phyloP scores from a whole-genome alignment of 2,888 invertebrate genomes.

The Ommatoiulus sabulosus region DNA sequence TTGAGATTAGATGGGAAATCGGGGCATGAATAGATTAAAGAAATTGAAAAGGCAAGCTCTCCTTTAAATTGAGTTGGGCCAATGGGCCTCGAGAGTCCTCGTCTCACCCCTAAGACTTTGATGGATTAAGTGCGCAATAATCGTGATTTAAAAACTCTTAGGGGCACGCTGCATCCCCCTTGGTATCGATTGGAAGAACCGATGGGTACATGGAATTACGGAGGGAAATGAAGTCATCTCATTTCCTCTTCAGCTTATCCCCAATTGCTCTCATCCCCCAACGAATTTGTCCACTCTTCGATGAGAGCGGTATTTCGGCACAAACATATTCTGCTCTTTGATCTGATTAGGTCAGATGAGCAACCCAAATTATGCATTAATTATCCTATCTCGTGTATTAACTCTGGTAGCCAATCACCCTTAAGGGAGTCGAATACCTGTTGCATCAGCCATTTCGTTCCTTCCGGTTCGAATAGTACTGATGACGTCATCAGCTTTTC shows the following conservation, averaged over 20 bases:
- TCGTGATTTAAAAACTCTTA: conserved; percentile 52
- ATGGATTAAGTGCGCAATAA: conserved; percentile 53
- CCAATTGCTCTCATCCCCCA: not conserved
- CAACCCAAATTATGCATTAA: conserved; percentile 18
- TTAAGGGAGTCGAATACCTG: not conserved
- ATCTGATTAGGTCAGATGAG: conserved; percentile 5
- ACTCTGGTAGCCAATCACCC: not conserved
- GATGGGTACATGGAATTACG: conserved; percentile 21
- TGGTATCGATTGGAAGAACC: not conserved
- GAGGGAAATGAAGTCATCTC: conserved; percentile 2
- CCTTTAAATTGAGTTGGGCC: conserved; percentile 25
- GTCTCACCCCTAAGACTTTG: conserved; percentile 50
- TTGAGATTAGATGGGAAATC: conserved; percentile 33
- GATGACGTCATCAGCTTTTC: too few species aligned
- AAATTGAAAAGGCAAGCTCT: conserved; percentile 44
- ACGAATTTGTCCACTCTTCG: not conserved
- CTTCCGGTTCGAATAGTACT: too few species aligned
- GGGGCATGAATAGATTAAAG: conserved; percentile 41
- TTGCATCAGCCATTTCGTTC: not conserved
- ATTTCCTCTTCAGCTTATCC: not conserved
- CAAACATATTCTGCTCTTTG: not conserved
- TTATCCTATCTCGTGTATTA: not conserved
- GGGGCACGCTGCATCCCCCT: not conserved
- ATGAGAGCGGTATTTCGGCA: not conserved
- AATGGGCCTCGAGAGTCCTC: conserved; percentile 42